Base-by-base conservation (phyloP, 2,888 invertebrate species). In the Colostygia pectinataria region DNA sequence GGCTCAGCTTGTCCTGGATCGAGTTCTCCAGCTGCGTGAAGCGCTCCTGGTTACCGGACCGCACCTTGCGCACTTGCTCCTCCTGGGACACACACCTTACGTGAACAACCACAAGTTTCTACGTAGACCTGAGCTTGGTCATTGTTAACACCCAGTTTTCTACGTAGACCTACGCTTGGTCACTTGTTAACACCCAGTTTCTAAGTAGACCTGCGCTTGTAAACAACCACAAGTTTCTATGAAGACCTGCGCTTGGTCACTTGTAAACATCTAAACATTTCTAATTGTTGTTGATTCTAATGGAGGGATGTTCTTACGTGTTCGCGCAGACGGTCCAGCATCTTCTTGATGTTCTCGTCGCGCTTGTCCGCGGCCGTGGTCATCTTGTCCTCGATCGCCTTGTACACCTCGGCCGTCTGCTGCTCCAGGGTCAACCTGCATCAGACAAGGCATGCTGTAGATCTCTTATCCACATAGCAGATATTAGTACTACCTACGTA, bases 281-380 rank as follows among this genome's bases (percentile, higher is more conserved):
- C n/a, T n/a, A n/a, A n/a, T n/a, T n/a, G n/a, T n/a, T n/a, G n/a
- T n/a, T n/a, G n/a, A n/a, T n/a, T n/a, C n/a, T n/a, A n/a, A n/a
- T n/a, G n/a, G n/a, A n/a, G n/a, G n/a, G n/a, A n/a, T n/a, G 32
- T 20, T 2, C 95, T 94, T 79, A 98, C 98, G 85, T 98, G 98
- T 83, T 97, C 97, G 84, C 96, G 96, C 54, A 98, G 94, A 65
- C 97, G 95, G 66, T 97, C 96, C 66, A 97, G 90, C 94, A 97
- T 96, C 85, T 95, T 96, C 89, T 96, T 96, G 66, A 97, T 94
- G 80, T 97, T 96, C 78, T 96, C 96, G 80, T 97, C 97, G 59
- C 98, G 94, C 81, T 97, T 96, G 71, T 94, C 94, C 49, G 96
- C 94, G 59, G 97, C 98, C 60, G 94, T 94, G 87, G 94, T 95